Evolutionary conservation across 2,888 invertebrate species (phyloP), one percentile per base, ranked within the genome.

Genomic region (Dasypogon diadema): DNA sequence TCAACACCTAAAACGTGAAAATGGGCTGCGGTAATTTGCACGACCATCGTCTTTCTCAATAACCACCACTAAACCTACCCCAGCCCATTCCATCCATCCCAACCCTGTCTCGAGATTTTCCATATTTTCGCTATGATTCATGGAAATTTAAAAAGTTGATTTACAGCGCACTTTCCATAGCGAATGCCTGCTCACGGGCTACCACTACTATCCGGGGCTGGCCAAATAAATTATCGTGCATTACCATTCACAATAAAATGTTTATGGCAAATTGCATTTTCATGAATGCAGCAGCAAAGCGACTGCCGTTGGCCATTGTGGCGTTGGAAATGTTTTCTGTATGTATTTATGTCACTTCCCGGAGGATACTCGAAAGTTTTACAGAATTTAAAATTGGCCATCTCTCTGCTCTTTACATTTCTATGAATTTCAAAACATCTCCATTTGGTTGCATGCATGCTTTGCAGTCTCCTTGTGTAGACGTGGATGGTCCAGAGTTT

Each of bases 231-330:
- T 65, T 65, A 65, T 46, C 65, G 65, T 24, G 48, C 70, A 70
- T 54, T 30, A 70, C 54, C 70, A 54, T 34, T 54, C 70, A 70
- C 51, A 70, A 70, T 70, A 70, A 70, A 70, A 70, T 70, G 54
- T 70, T 70, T 54, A 54, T 70, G 54, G 70, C 70, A 70, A 70
- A 70, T 70, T 70, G 70, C 70, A 54, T 70, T 70, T 70, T 54
- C 54, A 70, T 70, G 70, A 70, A 70, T 70, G 51, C 70, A 70
- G 22, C 12, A 70, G 37, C 70, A 54, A 70, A 70, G 70, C 54
- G 70, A 70, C 54, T 70, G 70, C 70, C 70, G n/a, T 46, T 21
- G 54, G 70, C 70, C 18, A 70, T 70, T 70, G 51, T 70, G 65
- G 46, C 42, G 46, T 10, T 46, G 65, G 65, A 65, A 46, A 65